Conservation (phyloP, 2,797 vertebrate species). For the Dermochelys coriacea region DNA sequence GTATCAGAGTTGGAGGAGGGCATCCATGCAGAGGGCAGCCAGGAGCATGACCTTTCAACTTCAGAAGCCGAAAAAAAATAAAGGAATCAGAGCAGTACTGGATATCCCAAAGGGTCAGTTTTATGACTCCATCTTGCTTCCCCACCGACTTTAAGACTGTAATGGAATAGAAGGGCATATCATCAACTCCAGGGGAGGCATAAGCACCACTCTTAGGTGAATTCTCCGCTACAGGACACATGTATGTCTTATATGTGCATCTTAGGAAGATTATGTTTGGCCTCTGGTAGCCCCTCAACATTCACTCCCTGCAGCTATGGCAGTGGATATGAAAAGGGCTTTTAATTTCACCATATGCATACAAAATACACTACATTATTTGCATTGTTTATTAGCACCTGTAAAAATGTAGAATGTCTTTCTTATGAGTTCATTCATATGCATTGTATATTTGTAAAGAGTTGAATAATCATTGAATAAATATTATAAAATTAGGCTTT, state of each 20-base stretch:
- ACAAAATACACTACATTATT: not conserved
- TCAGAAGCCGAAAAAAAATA: not conserved
- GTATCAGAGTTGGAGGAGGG: not conserved
- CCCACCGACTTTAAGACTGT: no score
- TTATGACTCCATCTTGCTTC: not conserved
- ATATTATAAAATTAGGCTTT: not conserved
- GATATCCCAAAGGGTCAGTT: not conserved
- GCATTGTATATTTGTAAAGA: not conserved
- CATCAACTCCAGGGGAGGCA: no score
- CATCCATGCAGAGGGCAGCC: not conserved
- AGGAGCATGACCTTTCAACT: not conserved
- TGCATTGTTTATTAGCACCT: no score
- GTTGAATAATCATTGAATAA: fast-evolving
- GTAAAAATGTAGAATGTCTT: not conserved
- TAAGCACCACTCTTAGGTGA: no score
- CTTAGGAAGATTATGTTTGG: not conserved
- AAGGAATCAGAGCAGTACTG: not conserved
- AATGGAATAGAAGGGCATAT: no score
- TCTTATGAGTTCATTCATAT: not conserved
- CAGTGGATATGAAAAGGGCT: not conserved
- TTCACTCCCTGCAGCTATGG: not conserved
- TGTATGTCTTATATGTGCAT: not conserved
- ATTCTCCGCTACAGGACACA: not conserved
- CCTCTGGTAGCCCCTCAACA: not conserved
- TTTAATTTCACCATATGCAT: not conserved